Evolutionary conservation across 1,140 invertebrate species (phyloP).

Genomic region (Ctenoplectra terminalis): DNA sequence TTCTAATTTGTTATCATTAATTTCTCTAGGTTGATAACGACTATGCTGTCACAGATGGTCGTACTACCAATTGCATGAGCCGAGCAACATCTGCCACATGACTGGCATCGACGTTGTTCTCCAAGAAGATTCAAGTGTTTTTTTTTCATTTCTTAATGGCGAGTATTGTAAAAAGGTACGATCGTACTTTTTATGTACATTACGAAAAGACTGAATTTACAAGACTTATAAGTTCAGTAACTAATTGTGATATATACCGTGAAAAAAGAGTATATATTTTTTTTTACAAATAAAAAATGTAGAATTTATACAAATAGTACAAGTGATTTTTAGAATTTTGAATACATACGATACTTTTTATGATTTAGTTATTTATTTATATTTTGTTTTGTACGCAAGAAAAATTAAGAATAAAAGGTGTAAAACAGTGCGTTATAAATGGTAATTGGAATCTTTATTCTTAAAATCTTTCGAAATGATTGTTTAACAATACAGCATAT

Average conservation of each 20-base stretch:
- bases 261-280: constrained; percentile 1
- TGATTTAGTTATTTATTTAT: constrained; percentile 11
- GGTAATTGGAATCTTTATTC: background rate
- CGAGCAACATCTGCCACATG: constrained; percentile 62
- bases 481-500: background rate
- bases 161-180: constrained; percentile 10
- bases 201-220: background rate
- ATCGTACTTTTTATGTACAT: background rate
- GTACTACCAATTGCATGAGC: constrained; percentile 20
- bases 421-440: background rate
- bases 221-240: background rate
- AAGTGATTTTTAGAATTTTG: background rate
- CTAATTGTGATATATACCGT: background rate
- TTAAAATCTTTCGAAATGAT: background rate
- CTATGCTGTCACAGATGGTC: constrained; percentile 51
- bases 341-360: background rate
- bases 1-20: constrained; percentile 59
- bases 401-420: background rate
- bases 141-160: background rate
- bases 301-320: background rate
- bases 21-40: constrained; percentile 68
- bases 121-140: constrained; percentile 31
- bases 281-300: constrained; percentile 17
- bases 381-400: background rate
- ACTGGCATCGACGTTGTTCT: constrained; percentile 57